These are phyloP conservation scores for Ceratina japonica DNA, from an alignment of 1,140 invertebrate genomes.

Conservation along the genomic window DNA sequence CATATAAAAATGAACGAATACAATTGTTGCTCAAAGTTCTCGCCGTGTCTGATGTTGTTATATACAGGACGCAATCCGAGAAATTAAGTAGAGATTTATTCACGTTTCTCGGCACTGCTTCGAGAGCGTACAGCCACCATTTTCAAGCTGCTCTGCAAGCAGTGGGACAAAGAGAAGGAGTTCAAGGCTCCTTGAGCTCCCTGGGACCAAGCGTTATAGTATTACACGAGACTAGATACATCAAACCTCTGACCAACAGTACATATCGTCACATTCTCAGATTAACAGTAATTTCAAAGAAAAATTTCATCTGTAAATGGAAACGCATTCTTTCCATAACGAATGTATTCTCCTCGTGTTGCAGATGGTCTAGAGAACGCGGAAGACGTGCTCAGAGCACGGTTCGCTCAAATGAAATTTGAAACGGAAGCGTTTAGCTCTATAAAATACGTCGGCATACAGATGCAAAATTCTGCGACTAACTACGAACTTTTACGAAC, in stretches of 20 bases:
- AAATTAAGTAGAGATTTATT: constrained; percentile 89
- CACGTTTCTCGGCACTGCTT: constrained; percentile 89
- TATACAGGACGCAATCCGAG: constrained; percentile 89
- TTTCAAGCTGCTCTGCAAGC: constrained; percentile 84
- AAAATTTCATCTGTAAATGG: constrained; percentile 12
- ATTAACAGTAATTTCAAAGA: constrained; percentile 57
- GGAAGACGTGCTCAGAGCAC: constrained; percentile 84
- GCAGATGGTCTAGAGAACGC: constrained; percentile 81
- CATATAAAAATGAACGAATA: constrained; percentile 85
- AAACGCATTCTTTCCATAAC: neutral
- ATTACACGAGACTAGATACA: constrained; percentile 91
- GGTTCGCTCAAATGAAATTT: constrained; percentile 83
- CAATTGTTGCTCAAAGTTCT: constrained; percentile 86
- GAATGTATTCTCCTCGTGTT: constrained; percentile 45
- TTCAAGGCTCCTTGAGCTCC: constrained; percentile 78
- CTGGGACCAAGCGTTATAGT: constrained; percentile 88
- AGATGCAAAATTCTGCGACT: constrained; percentile 79
- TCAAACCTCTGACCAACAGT: constrained; percentile 80
- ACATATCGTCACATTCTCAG: constrained; percentile 56
- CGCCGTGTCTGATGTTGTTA: constrained; percentile 90
- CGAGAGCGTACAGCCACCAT: constrained; percentile 87
- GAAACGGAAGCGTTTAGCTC: constrained; percentile 87
- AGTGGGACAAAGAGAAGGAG: constrained; percentile 80
- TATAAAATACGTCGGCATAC: constrained; percentile 85
- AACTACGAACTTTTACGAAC: constrained; percentile 79